Evolutionary conservation across 2,113 vertebrate species (phyloP).

Genomic region (Plecotus auritus): DNA sequence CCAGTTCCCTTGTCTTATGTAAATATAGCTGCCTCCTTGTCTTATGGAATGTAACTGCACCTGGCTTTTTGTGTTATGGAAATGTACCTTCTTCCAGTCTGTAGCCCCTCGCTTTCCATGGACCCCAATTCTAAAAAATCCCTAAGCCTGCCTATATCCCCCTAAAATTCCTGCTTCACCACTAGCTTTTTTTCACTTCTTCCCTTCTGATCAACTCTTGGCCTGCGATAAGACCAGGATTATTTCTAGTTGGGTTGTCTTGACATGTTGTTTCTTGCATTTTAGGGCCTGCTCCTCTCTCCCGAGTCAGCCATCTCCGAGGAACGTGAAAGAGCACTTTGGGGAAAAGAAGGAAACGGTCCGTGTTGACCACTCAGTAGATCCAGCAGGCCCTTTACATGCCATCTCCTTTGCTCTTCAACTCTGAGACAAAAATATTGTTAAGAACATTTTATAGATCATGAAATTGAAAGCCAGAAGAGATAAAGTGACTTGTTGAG

Average conservation of each 20-base stretch:
- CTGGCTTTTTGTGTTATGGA: too few relatives aligned
- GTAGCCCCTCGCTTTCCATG: too few relatives aligned
- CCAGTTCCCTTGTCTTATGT: too few relatives aligned
- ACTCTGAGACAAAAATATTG: background rate
- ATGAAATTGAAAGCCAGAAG: background rate
- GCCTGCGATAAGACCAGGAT: background rate
- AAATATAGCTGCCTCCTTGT: too few relatives aligned
- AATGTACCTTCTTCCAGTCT: too few relatives aligned
- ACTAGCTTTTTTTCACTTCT: background rate
- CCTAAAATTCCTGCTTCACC: too few relatives aligned
- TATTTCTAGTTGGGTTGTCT: background rate
- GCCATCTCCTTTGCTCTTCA: background rate
- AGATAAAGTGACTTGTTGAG: background rate
- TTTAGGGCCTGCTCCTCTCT: background rate
- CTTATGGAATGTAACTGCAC: too few relatives aligned
- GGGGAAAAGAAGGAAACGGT: background rate
- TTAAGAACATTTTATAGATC: background rate
- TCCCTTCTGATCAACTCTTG: background rate
- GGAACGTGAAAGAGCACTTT: background rate
- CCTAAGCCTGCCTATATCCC: too few relatives aligned
- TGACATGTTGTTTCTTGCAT: background rate
- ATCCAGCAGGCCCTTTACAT: background rate
- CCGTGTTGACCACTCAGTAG: background rate
- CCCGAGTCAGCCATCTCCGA: background rate
- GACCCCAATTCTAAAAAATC: too few relatives aligned